Base-by-base conservation (phyloP, 2,113 vertebrate species). In the Nycticryphes semicollaris region DNA sequence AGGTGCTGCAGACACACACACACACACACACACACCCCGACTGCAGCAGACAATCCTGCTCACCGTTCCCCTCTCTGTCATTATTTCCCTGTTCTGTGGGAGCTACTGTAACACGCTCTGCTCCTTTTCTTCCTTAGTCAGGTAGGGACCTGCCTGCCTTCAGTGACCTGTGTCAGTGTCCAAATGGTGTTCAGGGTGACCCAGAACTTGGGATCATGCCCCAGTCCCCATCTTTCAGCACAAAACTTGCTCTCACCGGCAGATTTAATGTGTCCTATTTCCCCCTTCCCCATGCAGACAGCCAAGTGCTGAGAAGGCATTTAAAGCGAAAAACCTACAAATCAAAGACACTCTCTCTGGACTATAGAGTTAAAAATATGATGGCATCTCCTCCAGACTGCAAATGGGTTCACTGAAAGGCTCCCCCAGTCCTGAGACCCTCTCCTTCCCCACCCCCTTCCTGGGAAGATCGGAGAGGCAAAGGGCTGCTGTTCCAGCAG, bases 401-500 rank as follows among this genome's bases (percentile, higher is more conserved):
- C 43, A 60, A 68, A 63, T 72, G 68, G 63, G n/a, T 14, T 88
- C 77, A 50, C 64, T 54, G 57, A 84, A 87, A 54, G 76, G 41
- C 53, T 89, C 23, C 33, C 39, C 56, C 10, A 45, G 82, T 25
- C 30, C 86, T 76, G 43, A 84, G 85, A 87, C 57, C 60, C 67
- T 93, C 66, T 57, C 31, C 37, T 57, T 89, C 64, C 57, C 16
- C 21, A 70, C 1, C 41, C 25, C 51, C 57, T 66, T 56, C 81
- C 72, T 66, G 53, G 84, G 91, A 96, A 80, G 94, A 84, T 0
- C 41, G 30, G 76, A 93, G 80, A 92, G 67, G 82, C 81, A 84
- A 86, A 95, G 72, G 94, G 94, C 92, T 98, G 97, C 97, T 97
- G 90, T 45, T 96, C 70, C 75, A 94, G 97, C 96, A 93, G 90